A percentile compares a stretch with the other conserved stretches of the same genome.
These are phyloP conservation scores for Melanerpes aurifrons DNA, from an alignment of 2,113 vertebrate species.

Conservation along the genomic window DNA sequence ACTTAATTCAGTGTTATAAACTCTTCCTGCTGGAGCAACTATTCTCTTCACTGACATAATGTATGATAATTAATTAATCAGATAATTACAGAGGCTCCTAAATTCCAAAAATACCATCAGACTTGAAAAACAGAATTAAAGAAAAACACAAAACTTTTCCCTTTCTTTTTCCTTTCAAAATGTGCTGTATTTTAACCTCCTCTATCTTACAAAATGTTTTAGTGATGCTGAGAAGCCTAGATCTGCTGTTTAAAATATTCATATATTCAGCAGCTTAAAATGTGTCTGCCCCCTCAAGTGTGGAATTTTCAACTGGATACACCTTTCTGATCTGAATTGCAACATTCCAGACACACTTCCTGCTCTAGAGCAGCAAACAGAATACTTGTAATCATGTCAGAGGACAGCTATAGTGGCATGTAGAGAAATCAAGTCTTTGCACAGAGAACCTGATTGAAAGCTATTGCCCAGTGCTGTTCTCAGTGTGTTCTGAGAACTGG, in stretches of 20 bases:
- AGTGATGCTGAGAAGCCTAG: neutral
- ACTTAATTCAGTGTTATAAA: neutral
- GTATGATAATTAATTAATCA: neutral
- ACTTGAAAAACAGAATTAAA: neutral
- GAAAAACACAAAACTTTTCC: neutral
- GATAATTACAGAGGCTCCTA: neutral
- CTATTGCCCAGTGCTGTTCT: neutral
- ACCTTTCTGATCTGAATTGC: slow-evolving; percentile 8
- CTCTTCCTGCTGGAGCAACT: neutral
- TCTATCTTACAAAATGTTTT: neutral
- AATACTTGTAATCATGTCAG: neutral
- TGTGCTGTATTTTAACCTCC: neutral
- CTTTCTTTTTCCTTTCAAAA: neutral
- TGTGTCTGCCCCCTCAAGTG: neutral
- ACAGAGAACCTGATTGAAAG: neutral
- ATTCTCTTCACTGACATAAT: neutral
- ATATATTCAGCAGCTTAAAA: neutral
- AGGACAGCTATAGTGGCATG: neutral
- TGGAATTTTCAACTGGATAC: neutral
- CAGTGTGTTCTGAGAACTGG: neutral
- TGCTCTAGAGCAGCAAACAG: neutral
- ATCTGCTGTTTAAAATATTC: neutral
- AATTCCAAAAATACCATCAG: neutral
- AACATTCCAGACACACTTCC: neutral
- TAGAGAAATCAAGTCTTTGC: neutral